phyloP scores from a whole-genome alignment of 1,140 invertebrate species.

The Drosophila ananassae region DNA sequence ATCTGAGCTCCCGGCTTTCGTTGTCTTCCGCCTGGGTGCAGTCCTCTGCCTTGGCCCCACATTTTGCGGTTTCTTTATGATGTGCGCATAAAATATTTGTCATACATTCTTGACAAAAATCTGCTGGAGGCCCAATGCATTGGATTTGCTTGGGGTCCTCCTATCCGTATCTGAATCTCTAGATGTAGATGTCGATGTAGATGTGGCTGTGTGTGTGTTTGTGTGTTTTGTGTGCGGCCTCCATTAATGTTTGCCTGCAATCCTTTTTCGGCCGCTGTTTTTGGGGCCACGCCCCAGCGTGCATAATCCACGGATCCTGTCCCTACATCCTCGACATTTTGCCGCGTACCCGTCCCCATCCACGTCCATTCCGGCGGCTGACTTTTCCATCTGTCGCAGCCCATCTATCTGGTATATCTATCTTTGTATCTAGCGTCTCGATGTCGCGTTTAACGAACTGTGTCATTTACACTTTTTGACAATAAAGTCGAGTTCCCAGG shows the following conservation, averaged over 20 bases:
- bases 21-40: slow-evolving; percentile 11
- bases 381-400: slow-evolving; percentile 28
- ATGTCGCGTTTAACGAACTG: slow-evolving; percentile 81
- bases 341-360: too few species aligned
- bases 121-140: slow-evolving; percentile 46
- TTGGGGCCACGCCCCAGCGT: slow-evolving; percentile 71
- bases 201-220: slow-evolving; percentile 1
- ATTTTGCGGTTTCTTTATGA: slow-evolving; percentile 74
- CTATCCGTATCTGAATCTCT: slow-evolving; percentile 17
- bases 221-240: slow-evolving; percentile 21
- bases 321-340: slow-evolving; percentile 5
- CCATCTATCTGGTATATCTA: slow-evolving; percentile 37
- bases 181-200: not conserved
- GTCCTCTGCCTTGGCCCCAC: not conserved
- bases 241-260: slow-evolving; percentile 73
- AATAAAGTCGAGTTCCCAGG: slow-evolving; percentile 24
- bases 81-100: slow-evolving; percentile 82
- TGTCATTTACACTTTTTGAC: slow-evolving; percentile 81
- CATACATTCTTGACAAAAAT: slow-evolving; percentile 70
- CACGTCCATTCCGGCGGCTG: slow-evolving; percentile 1
- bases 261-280: slow-evolving; percentile 59
- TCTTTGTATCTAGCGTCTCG: slow-evolving; percentile 50
- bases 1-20: slow-evolving; percentile 11
- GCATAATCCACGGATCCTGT: slow-evolving; percentile 72
- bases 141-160: slow-evolving; percentile 38